Evolutionary conservation across 2,113 vertebrate genomes (phyloP).

Genomic region (Acanthisitta chloris): DNA sequence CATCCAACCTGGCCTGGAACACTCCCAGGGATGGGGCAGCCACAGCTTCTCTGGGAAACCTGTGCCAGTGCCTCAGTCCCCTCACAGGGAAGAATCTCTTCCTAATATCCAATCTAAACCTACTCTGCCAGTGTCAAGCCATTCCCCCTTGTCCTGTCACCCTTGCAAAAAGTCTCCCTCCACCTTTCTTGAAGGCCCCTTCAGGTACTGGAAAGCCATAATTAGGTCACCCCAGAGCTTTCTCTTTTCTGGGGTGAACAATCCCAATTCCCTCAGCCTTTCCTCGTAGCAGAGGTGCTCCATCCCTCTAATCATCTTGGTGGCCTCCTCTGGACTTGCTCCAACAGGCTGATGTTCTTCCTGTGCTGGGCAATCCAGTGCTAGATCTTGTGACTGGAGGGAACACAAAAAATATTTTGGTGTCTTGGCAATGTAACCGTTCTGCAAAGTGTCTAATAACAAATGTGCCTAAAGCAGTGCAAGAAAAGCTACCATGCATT

Average conservation of each 20-base stretch:
- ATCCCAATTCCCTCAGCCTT: background rate
- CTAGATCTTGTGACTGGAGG: background rate
- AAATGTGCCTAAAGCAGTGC: background rate
- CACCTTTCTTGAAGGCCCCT: background rate
- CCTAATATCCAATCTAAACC: background rate
- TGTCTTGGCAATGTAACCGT: background rate
- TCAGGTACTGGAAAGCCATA: background rate
- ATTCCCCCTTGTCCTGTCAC: background rate
- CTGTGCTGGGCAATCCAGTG: background rate
- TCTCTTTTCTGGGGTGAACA: background rate
- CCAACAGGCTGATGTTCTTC: background rate
- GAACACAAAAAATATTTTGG: background rate
- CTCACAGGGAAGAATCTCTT: background rate
- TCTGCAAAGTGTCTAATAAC: background rate
- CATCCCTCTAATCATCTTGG: background rate
- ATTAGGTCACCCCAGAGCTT: background rate
- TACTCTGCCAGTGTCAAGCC: background rate
- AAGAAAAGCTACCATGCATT: background rate
- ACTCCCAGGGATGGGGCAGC: background rate
- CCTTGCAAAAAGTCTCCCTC: background rate
- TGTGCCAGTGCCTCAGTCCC: background rate
- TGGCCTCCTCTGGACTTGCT: background rate
- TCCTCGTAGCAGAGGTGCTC: background rate
- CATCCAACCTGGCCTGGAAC: background rate
- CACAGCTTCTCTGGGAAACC: background rate